A percentile compares a stretch with the other conserved stretches of the same genome.
Conservation (phyloP, 2,888 invertebrate genomes). For the Aplocera efformata region DNA sequence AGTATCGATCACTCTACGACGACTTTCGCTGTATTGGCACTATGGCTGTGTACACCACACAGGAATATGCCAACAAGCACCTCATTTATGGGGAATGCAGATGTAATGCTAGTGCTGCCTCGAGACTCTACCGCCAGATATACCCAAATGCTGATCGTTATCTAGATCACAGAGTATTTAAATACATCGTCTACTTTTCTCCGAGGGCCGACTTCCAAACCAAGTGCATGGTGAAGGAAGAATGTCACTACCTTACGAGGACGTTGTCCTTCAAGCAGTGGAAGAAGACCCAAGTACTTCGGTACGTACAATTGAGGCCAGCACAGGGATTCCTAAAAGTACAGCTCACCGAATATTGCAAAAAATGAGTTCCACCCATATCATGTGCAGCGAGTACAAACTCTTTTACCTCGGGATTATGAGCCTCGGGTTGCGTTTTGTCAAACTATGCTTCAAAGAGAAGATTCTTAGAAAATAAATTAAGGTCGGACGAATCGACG, state of each 20-base stretch:
- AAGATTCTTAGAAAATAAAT: conserved; percentile 20
- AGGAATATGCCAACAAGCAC: conserved; percentile 24
- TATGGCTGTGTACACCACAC: neutral
- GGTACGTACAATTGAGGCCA: conserved; percentile 1
- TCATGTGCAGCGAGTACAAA: too few relatives aligned
- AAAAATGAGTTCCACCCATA: too few relatives aligned
- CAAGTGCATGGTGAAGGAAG: too few relatives aligned
- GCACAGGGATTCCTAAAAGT: neutral
- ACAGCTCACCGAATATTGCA: conserved; percentile 1
- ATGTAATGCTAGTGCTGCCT: conserved; percentile 22
- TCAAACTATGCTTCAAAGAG: conserved; percentile 17
- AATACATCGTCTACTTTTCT: neutral
- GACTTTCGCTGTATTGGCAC: neutral
- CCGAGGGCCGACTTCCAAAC: too few relatives aligned
- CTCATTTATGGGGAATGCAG: conserved; percentile 25
- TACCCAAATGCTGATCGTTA: conserved; percentile 23
- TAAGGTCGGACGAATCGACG: conserved; percentile 20
- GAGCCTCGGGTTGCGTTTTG: conserved; percentile 17
- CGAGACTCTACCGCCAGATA: conserved; percentile 27
- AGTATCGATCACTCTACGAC: conserved; percentile 1
- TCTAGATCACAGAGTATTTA: conserved; percentile 2
- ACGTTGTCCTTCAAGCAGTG: too few relatives aligned
- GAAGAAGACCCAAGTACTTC: neutral
- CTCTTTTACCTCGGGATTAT: conserved; percentile 18
- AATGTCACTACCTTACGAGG: too few relatives aligned